These are phyloP conservation scores for Patella depressa DNA, from an alignment of 2,888 invertebrate genomes.

Conservation along the genomic window DNA sequence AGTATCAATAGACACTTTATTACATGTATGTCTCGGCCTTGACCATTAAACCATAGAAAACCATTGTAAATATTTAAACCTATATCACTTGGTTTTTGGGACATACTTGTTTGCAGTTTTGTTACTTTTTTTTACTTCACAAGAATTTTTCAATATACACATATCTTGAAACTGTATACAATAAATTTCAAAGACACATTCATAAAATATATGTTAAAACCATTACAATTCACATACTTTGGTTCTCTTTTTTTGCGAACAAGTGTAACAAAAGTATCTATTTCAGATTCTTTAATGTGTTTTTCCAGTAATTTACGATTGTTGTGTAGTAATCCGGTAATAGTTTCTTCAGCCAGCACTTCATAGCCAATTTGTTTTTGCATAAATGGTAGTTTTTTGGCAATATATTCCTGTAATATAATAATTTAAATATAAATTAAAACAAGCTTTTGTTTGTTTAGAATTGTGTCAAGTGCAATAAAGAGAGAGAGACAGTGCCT, in stretches of 20 bases:
- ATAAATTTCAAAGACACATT: too few relatives aligned
- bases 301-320: constrained; percentile 97
- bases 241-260: constrained; percentile 95
- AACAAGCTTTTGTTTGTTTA: neutral
- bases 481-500: too few relatives aligned
- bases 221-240: constrained; percentile 76
- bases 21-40: too few relatives aligned
- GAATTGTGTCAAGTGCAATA: too few relatives aligned
- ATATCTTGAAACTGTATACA: too few relatives aligned
- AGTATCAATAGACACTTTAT: neutral
- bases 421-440: neutral
- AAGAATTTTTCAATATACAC: too few relatives aligned
- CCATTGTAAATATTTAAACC: neutral
- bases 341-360: constrained; percentile 98
- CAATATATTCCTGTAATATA: constrained; percentile 89
- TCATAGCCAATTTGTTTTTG: constrained; percentile 99
- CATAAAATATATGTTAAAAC: too few relatives aligned
- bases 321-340: constrained; percentile 97
- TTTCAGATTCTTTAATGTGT: constrained; percentile 97
- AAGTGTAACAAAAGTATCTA: constrained; percentile 97
- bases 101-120: too few relatives aligned
- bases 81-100: too few relatives aligned
- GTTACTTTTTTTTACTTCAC: too few relatives aligned
- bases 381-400: constrained; percentile 99
- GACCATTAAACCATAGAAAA: neutral